Conservation (phyloP, 2,797 vertebrate species). For the Sebastes hubbsi region DNA sequence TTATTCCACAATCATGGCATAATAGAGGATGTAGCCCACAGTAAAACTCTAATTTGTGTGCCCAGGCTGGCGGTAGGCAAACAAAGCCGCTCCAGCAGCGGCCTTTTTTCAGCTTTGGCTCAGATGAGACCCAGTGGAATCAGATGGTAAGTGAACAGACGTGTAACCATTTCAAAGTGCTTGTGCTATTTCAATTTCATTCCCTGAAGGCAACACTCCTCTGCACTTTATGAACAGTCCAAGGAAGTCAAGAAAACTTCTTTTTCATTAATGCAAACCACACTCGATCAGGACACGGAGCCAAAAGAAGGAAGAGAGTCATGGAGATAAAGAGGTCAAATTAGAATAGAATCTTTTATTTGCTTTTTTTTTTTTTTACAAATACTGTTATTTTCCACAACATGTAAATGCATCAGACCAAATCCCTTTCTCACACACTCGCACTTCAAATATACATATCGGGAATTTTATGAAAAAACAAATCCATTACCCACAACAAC, state of each 20-base stretch:
- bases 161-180: constrained; percentile 56
- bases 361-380: constrained; percentile 51
- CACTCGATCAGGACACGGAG: background rate
- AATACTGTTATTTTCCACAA: constrained; percentile 47
- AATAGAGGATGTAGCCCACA: constrained; percentile 9
- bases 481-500: constrained; percentile 17
- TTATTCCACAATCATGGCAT: constrained; percentile 43
- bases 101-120: constrained; percentile 31
- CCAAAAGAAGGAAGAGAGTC: background rate
- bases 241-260: constrained; percentile 10
- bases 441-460: constrained; percentile 31
- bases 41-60: constrained; percentile 20
- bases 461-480: constrained; percentile 1
- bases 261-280: background rate
- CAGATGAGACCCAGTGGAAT: constrained; percentile 48
- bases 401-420: constrained; percentile 41
- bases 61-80: constrained; percentile 25
- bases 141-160: constrained; percentile 49
- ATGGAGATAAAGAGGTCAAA: constrained; percentile 17
- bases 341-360: constrained; percentile 68
- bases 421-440: constrained; percentile 12
- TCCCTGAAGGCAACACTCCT: constrained; percentile 24
- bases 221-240: constrained; percentile 29
- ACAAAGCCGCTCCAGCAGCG: constrained; percentile 32
- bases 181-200: constrained; percentile 32